Evolutionary conservation across 1,140 invertebrate genomes (phyloP), one percentile per base, ranked within the genome.

Genomic region (Euwallacea fornicatus): DNA sequence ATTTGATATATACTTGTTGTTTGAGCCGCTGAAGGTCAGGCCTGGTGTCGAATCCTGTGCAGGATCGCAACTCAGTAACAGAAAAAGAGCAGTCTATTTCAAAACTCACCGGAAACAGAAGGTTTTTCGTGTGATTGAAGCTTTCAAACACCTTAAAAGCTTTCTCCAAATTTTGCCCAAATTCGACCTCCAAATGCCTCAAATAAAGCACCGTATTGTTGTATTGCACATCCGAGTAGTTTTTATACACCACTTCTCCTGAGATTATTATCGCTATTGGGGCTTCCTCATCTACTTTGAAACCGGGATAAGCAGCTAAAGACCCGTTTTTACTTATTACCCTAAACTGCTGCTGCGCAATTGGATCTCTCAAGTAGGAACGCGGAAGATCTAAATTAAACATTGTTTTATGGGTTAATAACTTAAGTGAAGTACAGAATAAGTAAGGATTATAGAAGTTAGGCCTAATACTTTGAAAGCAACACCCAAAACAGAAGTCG

Each of bases 311-410:
- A 0, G 71, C 41, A 0, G 86, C 84, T 3, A 88, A 76, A 7
- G 83, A 83, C 63, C 87, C 86, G 81, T 89, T 87, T 69, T 83
- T 81, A 73, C 87, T 88, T 0, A 89, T 77, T 2, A 86, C 83
- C 11, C 85, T 79, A 66, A 84, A 85, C 9, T 83, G 44, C 11
- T 67, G n/a, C 54, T 50, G 42, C 41, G 58, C 43, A n/a, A 6
- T 7, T 53, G 43, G 9, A 65, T 43, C 53, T 16, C 42, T 47
- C 42, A 62, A 47, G 33, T 50, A 64, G 7, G 42, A 21, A 42
- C 8, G 41, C 16, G 68, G 47, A 1, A 69, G 43, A 56, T 69
- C 68, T 63, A 69, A 42, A 47, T 42, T 61, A 6, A 61, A 43
- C 4, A 64, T 16, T 61, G 11, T 61, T 41, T 61, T 16, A 42